Percentiles rank a stretch among this genome's conserved stretches.
Evolutionary conservation across 2,113 vertebrate genomes (phyloP).

Genomic region (Oreochromis tanganicae): DNA sequence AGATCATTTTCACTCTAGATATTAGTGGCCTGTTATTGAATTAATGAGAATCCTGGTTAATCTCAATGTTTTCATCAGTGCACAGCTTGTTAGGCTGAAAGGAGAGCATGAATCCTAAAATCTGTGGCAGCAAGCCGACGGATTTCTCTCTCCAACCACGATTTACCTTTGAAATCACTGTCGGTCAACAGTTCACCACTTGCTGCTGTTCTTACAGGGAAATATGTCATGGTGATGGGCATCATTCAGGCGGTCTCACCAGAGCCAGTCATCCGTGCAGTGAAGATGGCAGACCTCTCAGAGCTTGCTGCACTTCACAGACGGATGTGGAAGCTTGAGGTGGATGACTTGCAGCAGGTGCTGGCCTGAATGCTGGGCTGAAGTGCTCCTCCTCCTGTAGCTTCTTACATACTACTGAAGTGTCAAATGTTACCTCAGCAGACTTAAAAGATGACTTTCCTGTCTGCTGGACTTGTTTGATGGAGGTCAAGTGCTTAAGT

Average conservation of each 20-base stretch:
- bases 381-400: background rate
- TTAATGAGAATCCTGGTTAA: background rate
- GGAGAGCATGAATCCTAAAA: background rate
- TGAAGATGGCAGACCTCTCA: conserved; percentile 91
- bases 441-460: background rate
- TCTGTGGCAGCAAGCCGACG: background rate
- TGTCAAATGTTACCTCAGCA: background rate
- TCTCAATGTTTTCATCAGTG: background rate
- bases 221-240: conserved; percentile 96
- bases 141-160: fast-evolving
- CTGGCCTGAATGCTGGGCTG: conserved; percentile 40
- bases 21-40: background rate
- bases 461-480: background rate
- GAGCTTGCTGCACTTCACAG: conserved; percentile 74
- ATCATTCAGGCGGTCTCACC: conserved; percentile 76
- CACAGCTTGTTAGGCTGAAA: background rate
- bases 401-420: background rate
- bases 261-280: conserved; percentile 82
- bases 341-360: conserved; percentile 84
- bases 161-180: background rate
- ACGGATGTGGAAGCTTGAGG: conserved; percentile 85
- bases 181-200: background rate
- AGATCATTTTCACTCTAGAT: background rate
- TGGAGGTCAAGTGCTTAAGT: background rate
- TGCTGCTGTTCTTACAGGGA: conserved; percentile 70